Evolutionary conservation across 2,888 invertebrate genomes (phyloP).

Genomic region (Eupeodes luniger): DNA sequence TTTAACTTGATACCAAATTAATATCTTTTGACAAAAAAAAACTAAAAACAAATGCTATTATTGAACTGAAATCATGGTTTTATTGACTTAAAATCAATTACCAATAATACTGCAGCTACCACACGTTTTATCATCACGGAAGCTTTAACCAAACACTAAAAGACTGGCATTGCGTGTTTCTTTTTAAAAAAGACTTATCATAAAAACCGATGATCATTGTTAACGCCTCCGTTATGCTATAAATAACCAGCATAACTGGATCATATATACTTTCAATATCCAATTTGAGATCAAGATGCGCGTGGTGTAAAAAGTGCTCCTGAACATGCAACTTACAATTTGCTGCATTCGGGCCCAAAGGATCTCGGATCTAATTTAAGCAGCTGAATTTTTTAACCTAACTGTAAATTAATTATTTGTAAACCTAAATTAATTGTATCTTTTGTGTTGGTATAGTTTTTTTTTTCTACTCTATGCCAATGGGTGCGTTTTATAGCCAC

Average conservation of each 20-base stretch:
- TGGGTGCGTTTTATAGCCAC: constrained; percentile 24
- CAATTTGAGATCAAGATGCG: constrained; percentile 65
- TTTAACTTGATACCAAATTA: background rate
- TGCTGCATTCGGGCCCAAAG: constrained; percentile 25
- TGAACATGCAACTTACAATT: constrained; percentile 49
- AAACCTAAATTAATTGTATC: constrained; percentile 59
- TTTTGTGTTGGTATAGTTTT: constrained; percentile 1
- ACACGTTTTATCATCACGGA: constrained; percentile 31
- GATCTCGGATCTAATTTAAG: constrained; percentile 44
- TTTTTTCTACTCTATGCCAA: background rate
- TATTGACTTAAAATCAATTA: constrained; percentile 14
- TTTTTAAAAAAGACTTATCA: constrained; percentile 16
- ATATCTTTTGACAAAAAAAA: background rate
- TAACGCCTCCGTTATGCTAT: constrained; percentile 46
- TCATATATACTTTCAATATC: constrained; percentile 15
- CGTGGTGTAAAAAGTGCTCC: constrained; percentile 52
- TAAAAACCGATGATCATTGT: constrained; percentile 66
- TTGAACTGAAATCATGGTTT: constrained; percentile 4
- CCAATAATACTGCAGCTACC: too few species aligned
- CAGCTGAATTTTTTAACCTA: constrained; percentile 31
- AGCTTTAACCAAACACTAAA: constrained; percentile 9
- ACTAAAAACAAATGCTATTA: background rate
- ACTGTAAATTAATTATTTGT: constrained; percentile 69
- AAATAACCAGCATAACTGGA: constrained; percentile 38
- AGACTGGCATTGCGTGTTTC: constrained; percentile 42